A percentile compares a stretch with the other conserved stretches of the same genome.
These are phyloP conservation scores for Zoanthus sociatus DNA, from an alignment of 92 coral and sea anemone genomes.

Conservation along the genomic window DNA sequence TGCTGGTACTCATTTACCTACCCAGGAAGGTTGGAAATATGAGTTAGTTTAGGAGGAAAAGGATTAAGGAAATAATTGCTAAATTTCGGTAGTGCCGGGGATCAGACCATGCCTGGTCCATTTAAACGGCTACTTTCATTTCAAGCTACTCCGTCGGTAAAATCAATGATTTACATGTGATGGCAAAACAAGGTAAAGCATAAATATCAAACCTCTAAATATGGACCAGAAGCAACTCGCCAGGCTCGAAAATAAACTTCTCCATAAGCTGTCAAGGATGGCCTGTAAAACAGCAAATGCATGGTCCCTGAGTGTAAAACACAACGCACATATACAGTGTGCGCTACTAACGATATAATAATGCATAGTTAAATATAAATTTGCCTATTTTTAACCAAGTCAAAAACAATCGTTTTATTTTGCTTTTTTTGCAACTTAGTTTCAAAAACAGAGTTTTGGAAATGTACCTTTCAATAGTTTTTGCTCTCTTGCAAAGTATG, in stretches of 20 bases:
- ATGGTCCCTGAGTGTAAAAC: neutral
- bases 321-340: neutral
- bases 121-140: no score
- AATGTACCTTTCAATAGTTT: no score
- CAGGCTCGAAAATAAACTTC: slow-evolving; percentile 97
- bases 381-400: neutral
- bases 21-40: no score
- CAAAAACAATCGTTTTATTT: no score
- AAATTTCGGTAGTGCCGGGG: neutral
- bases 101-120: no score
- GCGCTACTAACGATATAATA: no score
- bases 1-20: neutral
- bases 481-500: no score
- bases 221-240: slow-evolving; percentile 92
- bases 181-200: neutral
- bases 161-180: neutral
- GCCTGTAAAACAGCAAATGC: slow-evolving; percentile 48
- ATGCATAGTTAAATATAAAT: neutral
- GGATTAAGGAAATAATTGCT: no score
- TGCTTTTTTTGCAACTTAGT: no score
- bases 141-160: no score
- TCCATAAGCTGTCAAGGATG: slow-evolving; percentile 76
- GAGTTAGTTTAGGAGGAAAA: no score
- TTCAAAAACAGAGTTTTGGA: no score
- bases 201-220: slow-evolving; percentile 72